phyloP scores from a whole-genome alignment of 2,797 vertebrate genomes.

The Trachurus trachurus region DNA sequence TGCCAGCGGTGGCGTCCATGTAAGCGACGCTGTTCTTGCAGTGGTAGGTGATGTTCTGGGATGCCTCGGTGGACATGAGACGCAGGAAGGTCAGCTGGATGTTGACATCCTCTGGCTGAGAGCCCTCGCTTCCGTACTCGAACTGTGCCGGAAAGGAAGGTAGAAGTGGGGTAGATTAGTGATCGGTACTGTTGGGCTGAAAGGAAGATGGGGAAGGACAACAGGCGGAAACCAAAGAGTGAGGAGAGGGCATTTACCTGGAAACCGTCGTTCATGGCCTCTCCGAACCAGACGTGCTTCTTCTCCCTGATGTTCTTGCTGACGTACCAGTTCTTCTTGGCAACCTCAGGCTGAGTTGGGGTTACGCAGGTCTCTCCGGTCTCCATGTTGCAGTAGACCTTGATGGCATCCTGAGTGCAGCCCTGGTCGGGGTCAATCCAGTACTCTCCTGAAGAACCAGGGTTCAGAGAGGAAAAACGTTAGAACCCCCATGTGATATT shows the following conservation, averaged over 20 bases:
- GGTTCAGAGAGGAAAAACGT: not conserved
- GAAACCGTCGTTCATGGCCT: conserved; percentile 95
- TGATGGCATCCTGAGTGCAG: conserved; percentile 96
- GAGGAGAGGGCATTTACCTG: conserved; percentile 85
- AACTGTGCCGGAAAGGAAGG: conserved; percentile 84
- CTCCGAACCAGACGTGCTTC: conserved; percentile 97
- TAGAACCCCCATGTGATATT: not conserved
- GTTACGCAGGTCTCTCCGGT: conserved; percentile 94
- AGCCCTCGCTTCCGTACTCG: conserved; percentile 93
- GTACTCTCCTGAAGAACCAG: conserved; percentile 89
- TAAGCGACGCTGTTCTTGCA: conserved; percentile 96
- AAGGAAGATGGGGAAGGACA: not conserved
- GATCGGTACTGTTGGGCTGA: not conserved
- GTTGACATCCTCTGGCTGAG: conserved; percentile 92
- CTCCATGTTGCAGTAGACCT: conserved; percentile 99
- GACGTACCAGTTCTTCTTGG: conserved; percentile 95
- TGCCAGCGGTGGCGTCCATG: conserved; percentile 92
- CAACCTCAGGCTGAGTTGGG: conserved; percentile 86
- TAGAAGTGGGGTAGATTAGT: conserved; percentile 18
- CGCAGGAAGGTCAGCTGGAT: conserved; percentile 99
- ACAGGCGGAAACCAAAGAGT: not conserved
- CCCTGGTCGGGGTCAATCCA: conserved; percentile 99
- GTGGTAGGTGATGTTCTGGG: conserved; percentile 95
- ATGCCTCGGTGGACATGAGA: conserved; percentile 97
- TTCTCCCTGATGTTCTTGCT: conserved; percentile 97